These are phyloP conservation scores for Cylindroiulus punctatus DNA, from an alignment of 2,888 invertebrate species.

Conservation along the genomic window DNA sequence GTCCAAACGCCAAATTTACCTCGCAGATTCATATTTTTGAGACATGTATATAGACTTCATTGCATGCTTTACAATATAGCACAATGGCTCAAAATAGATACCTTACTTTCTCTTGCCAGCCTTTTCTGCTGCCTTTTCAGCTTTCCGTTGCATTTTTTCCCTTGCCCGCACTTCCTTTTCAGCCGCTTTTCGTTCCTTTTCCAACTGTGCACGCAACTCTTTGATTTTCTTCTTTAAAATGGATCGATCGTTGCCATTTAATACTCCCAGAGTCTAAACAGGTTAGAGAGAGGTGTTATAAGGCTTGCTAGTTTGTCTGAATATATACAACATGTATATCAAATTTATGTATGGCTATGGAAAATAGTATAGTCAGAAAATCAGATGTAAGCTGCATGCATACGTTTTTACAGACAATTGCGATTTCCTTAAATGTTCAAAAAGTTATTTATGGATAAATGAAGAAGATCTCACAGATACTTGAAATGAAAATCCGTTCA, in stretches of 20 bases:
- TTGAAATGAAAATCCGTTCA: neutral
- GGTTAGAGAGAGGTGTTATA: slow-evolving; percentile 1
- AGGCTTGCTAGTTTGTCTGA: neutral
- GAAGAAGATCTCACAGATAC: neutral
- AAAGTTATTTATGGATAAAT: neutral
- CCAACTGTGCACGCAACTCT: slow-evolving; percentile 68
- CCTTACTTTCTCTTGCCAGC: slow-evolving; percentile 53
- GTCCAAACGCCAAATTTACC: neutral
- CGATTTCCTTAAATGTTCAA: neutral
- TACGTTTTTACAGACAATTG: no score
- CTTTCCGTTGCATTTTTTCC: slow-evolving; percentile 86
- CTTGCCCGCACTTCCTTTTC: slow-evolving; percentile 86
- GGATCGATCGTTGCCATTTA: slow-evolving; percentile 68
- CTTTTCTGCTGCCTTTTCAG: slow-evolving; percentile 72
- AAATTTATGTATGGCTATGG: no score
- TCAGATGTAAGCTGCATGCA: no score
- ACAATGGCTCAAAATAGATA: neutral
- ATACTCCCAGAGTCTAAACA: slow-evolving; percentile 67
- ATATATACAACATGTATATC: no score
- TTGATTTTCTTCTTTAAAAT: slow-evolving; percentile 70
- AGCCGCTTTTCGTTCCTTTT: slow-evolving; percentile 72
- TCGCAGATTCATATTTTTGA: neutral
- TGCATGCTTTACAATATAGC: neutral
- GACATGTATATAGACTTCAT: neutral
- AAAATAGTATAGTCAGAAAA: no score